A percentile compares a stretch with the other conserved stretches of the same genome.
phyloP scores from a whole-genome alignment of 2,113 vertebrate species.

The Oriolus oriolus region DNA sequence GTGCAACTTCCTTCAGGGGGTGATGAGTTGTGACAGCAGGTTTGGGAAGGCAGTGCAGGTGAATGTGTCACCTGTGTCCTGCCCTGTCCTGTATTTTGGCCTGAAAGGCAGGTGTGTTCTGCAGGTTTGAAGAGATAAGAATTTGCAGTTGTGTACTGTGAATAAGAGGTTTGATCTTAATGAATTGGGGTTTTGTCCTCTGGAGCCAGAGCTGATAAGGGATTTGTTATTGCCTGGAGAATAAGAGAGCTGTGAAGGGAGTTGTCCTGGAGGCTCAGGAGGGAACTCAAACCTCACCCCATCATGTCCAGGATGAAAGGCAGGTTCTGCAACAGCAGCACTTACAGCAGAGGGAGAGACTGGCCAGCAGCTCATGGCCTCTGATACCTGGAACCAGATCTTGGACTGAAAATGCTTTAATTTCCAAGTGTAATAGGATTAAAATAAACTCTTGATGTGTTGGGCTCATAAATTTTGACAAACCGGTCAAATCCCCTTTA shows the following conservation, averaged over 20 bases:
- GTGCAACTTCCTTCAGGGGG: neutral
- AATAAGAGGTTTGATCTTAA: neutral
- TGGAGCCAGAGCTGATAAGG: neutral
- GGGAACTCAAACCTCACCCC: neutral
- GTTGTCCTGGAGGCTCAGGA: neutral
- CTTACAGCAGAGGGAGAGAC: neutral
- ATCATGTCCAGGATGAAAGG: accelerated
- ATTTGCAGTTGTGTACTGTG: neutral
- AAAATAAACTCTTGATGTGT: neutral
- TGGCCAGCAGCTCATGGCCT: neutral
- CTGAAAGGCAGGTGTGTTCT: neutral
- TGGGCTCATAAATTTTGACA: neutral
- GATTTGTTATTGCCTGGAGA: neutral
- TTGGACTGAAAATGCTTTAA: neutral
- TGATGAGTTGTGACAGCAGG: neutral
- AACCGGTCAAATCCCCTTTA: neutral
- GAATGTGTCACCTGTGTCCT: neutral
- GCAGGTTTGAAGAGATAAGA: neutral
- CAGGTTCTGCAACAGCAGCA: neutral
- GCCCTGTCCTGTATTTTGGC: neutral
- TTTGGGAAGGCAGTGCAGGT: neutral
- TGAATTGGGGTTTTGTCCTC: neutral
- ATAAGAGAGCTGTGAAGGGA: neutral
- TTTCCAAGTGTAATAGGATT: neutral
- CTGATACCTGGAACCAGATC: neutral